phyloP scores from a whole-genome alignment of 2,888 invertebrate genomes.

The Pammene fasciana region DNA sequence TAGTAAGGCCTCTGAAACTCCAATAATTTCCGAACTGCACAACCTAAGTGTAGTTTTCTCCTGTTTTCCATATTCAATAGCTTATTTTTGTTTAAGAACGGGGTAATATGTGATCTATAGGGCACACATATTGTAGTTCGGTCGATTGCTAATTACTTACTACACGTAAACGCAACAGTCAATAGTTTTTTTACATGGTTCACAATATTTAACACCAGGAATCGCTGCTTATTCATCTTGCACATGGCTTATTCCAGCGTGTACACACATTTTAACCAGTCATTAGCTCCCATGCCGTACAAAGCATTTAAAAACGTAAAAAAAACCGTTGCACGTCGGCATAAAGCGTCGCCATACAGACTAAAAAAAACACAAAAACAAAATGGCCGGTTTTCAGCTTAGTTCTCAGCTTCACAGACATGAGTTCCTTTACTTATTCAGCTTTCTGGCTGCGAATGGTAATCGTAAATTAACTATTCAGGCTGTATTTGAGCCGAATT shows the following conservation, averaged over 20 bases:
- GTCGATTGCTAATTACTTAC: not conserved
- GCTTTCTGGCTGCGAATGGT: constrained; percentile 10
- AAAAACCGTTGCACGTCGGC: constrained; percentile 1
- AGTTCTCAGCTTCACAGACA: constrained; percentile 10
- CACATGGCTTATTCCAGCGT: not conserved
- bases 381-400: constrained; percentile 13
- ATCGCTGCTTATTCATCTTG: not conserved
- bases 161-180: too few relatives aligned
- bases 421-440: constrained; percentile 31
- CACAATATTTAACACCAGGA: too few relatives aligned
- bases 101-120: too few relatives aligned
- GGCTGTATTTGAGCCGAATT: constrained; percentile 27
- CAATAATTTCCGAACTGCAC: too few relatives aligned
- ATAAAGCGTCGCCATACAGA: too few relatives aligned
- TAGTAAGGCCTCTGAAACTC: too few relatives aligned
- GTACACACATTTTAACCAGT: not conserved
- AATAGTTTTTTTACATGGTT: too few relatives aligned
- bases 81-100: too few relatives aligned
- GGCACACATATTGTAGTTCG: too few relatives aligned
- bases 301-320: not conserved
- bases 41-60: too few relatives aligned
- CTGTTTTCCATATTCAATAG: too few relatives aligned
- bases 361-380: constrained; percentile 19
- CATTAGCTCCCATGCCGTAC: not conserved
- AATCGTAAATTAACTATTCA: constrained; percentile 37